Percentiles rank a stretch among this genome's conserved stretches.
Conservation (phyloP, 1,140 invertebrate species). For the Thaumatotibia leucotreta region DNA sequence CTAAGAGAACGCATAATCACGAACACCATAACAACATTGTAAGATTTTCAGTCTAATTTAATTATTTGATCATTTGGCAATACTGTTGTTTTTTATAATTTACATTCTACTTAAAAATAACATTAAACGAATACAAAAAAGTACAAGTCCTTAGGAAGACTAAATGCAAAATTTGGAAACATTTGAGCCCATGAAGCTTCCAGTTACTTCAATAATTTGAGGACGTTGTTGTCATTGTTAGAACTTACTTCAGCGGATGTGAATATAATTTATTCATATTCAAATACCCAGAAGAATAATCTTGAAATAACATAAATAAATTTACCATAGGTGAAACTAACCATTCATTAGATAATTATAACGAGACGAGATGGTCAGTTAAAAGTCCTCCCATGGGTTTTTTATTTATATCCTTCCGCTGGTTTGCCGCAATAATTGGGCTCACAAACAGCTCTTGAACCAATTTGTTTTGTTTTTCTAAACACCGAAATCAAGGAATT, state of each 20-base stretch:
- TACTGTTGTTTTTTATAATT: slow-evolving; percentile 59
- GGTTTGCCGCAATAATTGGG: background rate
- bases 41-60: slow-evolving; percentile 68
- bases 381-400: too few species aligned
- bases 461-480: background rate
- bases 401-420: too few species aligned
- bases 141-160: slow-evolving; percentile 62
- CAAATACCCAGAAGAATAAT: background rate
- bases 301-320: too few species aligned
- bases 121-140: slow-evolving; percentile 50
- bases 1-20: slow-evolving; percentile 26
- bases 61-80: slow-evolving; percentile 72
- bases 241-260: background rate
- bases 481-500: background rate
- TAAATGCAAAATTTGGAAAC: slow-evolving; percentile 43
- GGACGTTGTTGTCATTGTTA: background rate
- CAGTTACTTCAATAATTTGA: background rate
- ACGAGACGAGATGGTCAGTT: too few species aligned
- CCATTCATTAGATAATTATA: too few species aligned
- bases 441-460: background rate
- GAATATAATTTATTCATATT: background rate
- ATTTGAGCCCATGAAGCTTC: slow-evolving; percentile 36
- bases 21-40: slow-evolving; percentile 34
- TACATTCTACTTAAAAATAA: slow-evolving; percentile 49
- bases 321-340: background rate